Percentiles rank a stretch among this genome's conserved stretches.
These are phyloP conservation scores for Cactoblastis cactorum DNA, from an alignment of 2,888 invertebrate genomes.

Conservation along the genomic window DNA sequence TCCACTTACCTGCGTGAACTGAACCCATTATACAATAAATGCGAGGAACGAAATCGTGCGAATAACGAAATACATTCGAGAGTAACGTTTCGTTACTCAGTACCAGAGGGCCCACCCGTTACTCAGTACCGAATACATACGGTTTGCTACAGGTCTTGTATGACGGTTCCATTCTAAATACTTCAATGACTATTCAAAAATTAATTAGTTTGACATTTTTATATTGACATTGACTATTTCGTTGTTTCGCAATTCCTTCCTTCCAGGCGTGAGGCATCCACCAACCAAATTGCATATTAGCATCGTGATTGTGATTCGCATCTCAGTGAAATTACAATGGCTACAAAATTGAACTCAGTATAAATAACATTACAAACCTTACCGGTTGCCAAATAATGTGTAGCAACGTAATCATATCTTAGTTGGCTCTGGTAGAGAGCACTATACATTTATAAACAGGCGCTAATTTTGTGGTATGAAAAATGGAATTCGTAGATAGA, in stretches of 20 bases:
- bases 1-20: no score
- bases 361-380: slow-evolving; percentile 43
- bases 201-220: background rate
- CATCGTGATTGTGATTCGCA: background rate
- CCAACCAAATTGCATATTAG: slow-evolving; percentile 1
- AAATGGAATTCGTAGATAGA: slow-evolving; percentile 66
- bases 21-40: no score
- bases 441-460: slow-evolving; percentile 24
- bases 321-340: background rate
- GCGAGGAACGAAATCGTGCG: no score
- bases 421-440: slow-evolving; percentile 38
- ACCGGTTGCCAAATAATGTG: slow-evolving; percentile 72
- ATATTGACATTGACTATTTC: background rate
- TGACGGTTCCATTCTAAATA: no score
- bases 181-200: no score
- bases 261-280: no score
- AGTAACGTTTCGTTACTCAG: no score
- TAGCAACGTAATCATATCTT: slow-evolving; percentile 50
- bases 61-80: no score
- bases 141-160: no score
- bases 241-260: background rate
- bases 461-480: slow-evolving; percentile 17
- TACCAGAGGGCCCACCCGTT: no score
- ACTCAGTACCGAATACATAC: no score
- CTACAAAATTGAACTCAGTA: slow-evolving; percentile 33